phyloP scores from a whole-genome alignment of 2,113 vertebrate species.

The Xiphophorus couchianus region DNA sequence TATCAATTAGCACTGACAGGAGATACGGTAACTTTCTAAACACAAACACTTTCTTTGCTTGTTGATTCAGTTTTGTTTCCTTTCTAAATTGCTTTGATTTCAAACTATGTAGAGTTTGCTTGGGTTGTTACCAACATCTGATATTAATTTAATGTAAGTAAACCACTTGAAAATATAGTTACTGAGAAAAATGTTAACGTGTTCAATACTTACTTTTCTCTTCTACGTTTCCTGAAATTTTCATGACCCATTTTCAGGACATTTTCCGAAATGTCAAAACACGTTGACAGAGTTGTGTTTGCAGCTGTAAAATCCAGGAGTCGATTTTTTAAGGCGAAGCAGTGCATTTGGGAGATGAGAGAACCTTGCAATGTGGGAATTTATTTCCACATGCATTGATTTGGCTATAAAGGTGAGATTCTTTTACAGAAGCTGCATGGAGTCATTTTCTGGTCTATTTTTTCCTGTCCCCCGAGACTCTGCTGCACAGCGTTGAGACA shows the following conservation, averaged over 20 bases:
- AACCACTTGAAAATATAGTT: background rate
- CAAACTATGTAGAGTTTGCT: background rate
- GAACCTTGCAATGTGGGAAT: constrained; percentile 7
- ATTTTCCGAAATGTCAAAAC: background rate
- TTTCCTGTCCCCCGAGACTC: constrained; percentile 15
- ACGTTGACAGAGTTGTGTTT: constrained; percentile 14
- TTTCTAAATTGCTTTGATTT: background rate
- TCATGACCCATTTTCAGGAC: constrained; percentile 29
- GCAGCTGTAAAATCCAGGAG: constrained; percentile 23
- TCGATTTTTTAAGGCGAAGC: constrained; percentile 10
- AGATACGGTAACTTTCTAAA: background rate
- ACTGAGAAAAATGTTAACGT: background rate
- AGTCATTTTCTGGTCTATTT: constrained; percentile 38
- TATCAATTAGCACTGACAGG: no score
- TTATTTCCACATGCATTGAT: constrained; percentile 15
- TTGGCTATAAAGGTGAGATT: constrained; percentile 31
- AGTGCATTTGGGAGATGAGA: constrained; percentile 1
- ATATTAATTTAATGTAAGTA: background rate
- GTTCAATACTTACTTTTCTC: background rate
- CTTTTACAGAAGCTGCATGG: constrained; percentile 21
- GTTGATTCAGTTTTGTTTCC: no score
- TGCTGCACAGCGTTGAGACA: constrained; percentile 7
- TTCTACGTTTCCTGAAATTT: constrained; percentile 1
- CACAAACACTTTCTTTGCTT: background rate
- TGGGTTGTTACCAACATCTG: background rate